These are phyloP conservation scores for Pentamera pediparva DNA, from an alignment of 53 echinoderm and acorn worm species.

Conservation along the genomic window DNA sequence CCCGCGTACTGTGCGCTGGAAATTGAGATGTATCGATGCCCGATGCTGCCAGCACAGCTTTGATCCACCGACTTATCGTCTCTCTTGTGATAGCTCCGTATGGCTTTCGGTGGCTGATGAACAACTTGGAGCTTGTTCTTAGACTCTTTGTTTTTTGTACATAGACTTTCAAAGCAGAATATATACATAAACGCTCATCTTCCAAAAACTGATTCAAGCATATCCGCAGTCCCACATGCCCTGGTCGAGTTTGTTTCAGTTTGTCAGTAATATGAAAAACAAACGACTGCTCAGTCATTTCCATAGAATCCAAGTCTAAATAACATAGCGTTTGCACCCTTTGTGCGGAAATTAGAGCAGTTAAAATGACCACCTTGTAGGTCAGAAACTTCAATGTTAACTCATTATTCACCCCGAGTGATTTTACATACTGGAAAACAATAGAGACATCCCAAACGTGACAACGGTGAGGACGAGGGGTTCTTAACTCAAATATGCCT, in stretches of 20 bases:
- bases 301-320: conserved; percentile 1
- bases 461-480: conserved; percentile 21
- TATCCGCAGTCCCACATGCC: not conserved
- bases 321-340: conserved; percentile 39
- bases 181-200: conserved; percentile 21
- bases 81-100: conserved; percentile 20
- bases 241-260: conserved; percentile 37
- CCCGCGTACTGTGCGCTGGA: conserved; percentile 36
- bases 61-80: conserved; percentile 31
- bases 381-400: conserved; percentile 10
- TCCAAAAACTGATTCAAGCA: conserved; percentile 8
- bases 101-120: conserved; percentile 23
- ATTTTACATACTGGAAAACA: conserved; percentile 2
- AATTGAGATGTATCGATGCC: conserved; percentile 31
- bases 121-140: conserved; percentile 11
- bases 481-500: conserved; percentile 29
- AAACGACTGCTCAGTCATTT: not conserved
- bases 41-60: conserved; percentile 4
- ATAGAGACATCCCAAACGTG: conserved; percentile 35
- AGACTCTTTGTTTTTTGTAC: conserved; percentile 9
- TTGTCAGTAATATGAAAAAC: conserved; percentile 24
- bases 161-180: conserved; percentile 9
- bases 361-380: conserved; percentile 23
- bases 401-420: not conserved
- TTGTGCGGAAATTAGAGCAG: conserved; percentile 29